Percentiles rank a stretch among this genome's conserved stretches.
Evolutionary conservation across 2,113 vertebrate genomes (phyloP).

Genomic region (Epinephelus moara): DNA sequence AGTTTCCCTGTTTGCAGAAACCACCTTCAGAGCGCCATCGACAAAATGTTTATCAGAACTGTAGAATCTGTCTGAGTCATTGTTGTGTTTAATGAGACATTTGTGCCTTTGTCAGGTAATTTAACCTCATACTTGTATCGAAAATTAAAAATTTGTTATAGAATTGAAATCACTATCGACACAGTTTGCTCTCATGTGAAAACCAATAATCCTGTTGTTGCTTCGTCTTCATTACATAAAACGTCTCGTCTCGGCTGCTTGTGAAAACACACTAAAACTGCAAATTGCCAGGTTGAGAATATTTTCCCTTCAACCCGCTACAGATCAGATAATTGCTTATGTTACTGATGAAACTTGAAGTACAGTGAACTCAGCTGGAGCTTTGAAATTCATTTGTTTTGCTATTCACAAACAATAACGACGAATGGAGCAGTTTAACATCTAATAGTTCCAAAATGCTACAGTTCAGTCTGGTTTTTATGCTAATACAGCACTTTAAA

Average conservation of each 20-base stretch:
- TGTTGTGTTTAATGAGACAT: neutral
- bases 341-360: conserved; percentile 37
- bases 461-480: conserved; percentile 30
- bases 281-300: conserved; percentile 7
- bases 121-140: neutral
- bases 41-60: neutral
- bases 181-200: conserved; percentile 1
- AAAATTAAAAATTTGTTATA: neutral
- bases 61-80: neutral
- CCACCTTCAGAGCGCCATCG: neutral
- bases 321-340: conserved; percentile 9
- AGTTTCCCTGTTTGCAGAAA: conserved; percentile 23
- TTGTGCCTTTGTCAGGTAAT: conserved; percentile 7
- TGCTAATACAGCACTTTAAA: conserved; percentile 35
- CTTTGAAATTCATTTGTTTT: conserved; percentile 11
- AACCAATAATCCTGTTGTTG: neutral
- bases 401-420: conserved; percentile 45
- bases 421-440: conserved; percentile 45
- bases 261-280: conserved; percentile 25
- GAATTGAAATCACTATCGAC: neutral
- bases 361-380: conserved; percentile 34
- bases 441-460: conserved; percentile 55
- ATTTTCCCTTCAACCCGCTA: conserved; percentile 18
- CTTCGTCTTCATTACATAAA: neutral
- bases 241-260: conserved; percentile 2